Evolutionary conservation across 2,113 vertebrate genomes (phyloP).

Genomic region (Mustelus asterias): DNA sequence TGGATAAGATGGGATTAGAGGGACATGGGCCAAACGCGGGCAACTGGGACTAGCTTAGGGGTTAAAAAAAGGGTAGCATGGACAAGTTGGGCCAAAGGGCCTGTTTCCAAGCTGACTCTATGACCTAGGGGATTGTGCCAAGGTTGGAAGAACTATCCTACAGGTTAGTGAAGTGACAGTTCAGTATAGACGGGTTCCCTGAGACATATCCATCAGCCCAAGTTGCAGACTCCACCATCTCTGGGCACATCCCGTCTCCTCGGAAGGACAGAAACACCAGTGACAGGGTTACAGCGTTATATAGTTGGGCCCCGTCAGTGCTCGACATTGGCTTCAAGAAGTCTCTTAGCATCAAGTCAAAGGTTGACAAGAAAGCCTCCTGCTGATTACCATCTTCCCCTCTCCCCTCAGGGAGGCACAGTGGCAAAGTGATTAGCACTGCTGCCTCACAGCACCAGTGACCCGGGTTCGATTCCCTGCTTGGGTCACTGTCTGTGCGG

Average conservation of each 20-base stretch:
- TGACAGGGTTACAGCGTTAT: neutral
- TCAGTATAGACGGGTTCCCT: neutral
- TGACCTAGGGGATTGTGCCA: neutral
- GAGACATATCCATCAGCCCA: neutral
- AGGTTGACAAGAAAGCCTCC: neutral
- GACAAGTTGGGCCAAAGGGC: no score
- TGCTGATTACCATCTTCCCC: no score
- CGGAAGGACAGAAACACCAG: neutral
- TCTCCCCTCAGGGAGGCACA: neutral
- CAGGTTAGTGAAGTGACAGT: neutral
- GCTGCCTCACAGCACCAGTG: no score
- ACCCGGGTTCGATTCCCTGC: no score
- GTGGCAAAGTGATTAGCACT: no score
- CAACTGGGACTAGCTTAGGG: no score
- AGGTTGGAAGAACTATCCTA: neutral
- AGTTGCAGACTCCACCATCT: neutral
- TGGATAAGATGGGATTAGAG: no score
- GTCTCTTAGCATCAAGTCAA: neutral
- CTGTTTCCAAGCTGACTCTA: no score
- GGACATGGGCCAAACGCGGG: no score
- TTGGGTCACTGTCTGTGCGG: no score
- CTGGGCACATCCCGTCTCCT: neutral
- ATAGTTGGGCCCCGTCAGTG: neutral
- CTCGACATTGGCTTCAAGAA: neutral
- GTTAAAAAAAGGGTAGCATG: no score